Conservation (phyloP, 2,888 invertebrate species). For the Leptinotarsa haldemani region DNA sequence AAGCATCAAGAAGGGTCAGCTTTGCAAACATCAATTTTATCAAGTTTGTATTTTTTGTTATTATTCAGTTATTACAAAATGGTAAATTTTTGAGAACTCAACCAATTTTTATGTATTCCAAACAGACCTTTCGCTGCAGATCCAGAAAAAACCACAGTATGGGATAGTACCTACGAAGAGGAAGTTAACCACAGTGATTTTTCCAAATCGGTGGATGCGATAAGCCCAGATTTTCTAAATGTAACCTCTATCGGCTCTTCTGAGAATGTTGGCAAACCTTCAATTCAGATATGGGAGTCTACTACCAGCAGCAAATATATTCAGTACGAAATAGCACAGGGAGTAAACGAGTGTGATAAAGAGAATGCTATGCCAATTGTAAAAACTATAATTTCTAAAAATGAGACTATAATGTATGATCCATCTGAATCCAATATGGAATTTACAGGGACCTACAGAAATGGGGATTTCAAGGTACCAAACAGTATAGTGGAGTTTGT, state of each 20-base stretch:
- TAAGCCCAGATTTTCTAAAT: conserved; percentile 23
- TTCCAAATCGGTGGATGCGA: conserved; percentile 39
- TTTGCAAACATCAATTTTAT: conserved; percentile 58
- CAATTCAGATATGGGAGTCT: conserved; percentile 24
- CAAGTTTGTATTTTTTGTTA: conserved; percentile 51
- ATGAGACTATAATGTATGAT: conserved; percentile 28
- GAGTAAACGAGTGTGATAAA: conserved; percentile 27
- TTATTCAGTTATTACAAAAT: neutral
- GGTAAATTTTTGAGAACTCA: neutral
- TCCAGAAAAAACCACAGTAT: conserved; percentile 57
- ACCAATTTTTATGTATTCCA: neutral
- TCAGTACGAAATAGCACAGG: conserved; percentile 23
- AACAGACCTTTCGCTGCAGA: conserved; percentile 56
- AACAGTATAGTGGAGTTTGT: conserved; percentile 17
- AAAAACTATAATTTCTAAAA: neutral
- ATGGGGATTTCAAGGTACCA: neutral
- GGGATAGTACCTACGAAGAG: conserved; percentile 60
- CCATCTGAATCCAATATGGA: conserved; percentile 33
- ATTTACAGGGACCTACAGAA: conserved; percentile 21
- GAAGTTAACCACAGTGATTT: conserved; percentile 51
- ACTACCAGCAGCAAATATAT: conserved; percentile 17
- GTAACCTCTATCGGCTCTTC: conserved; percentile 16
- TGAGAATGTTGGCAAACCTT: neutral
- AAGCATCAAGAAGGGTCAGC: conserved; percentile 54
- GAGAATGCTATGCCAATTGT: conserved; percentile 29